Percentiles rank a stretch among this genome's conserved stretches.
Evolutionary conservation across 2,888 invertebrate species (phyloP).

Genomic region (Nematopogon swammerdamellus): DNA sequence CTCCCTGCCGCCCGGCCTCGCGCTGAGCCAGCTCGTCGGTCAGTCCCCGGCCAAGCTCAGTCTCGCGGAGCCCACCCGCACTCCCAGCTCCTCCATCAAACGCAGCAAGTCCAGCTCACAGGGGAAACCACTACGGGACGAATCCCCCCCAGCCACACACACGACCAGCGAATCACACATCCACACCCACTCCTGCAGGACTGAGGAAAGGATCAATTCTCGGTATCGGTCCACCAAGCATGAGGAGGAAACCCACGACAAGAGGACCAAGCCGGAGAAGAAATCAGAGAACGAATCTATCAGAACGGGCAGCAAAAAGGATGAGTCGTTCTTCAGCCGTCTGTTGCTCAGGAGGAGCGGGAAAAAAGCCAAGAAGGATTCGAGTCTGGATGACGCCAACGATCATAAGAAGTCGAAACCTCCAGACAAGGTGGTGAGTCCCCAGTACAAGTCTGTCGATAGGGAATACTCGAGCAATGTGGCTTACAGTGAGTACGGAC

Average conservation of each 20-base stretch:
- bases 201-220: constrained; percentile 27
- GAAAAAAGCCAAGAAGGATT: constrained; percentile 63
- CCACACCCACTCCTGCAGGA: constrained; percentile 15
- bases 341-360: constrained; percentile 67
- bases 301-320: constrained; percentile 46
- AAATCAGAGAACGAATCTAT: constrained; percentile 46
- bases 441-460: constrained; percentile 37
- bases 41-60: constrained; percentile 51
- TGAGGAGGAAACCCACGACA: constrained; percentile 47
- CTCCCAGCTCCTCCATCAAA: constrained; percentile 44
- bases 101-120: constrained; percentile 51
- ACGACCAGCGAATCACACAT: constrained; percentile 20
- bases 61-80: constrained; percentile 34
- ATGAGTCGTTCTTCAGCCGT: constrained; percentile 63
- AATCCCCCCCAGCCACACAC: constrained; percentile 24
- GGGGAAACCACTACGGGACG: constrained; percentile 35
- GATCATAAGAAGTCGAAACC: constrained; percentile 39
- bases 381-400: constrained; percentile 35
- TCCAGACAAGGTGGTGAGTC: constrained; percentile 22
- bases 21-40: constrained; percentile 46
- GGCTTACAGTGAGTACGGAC: constrained; percentile 18
- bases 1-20: constrained; percentile 61
- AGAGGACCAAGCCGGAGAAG: constrained; percentile 48
- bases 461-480: constrained; percentile 22
- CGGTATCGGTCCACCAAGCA: constrained; percentile 35